Evolutionary conservation across 1,140 invertebrate genomes (phyloP).

Genomic region (Brachionus rotundiformis): DNA sequence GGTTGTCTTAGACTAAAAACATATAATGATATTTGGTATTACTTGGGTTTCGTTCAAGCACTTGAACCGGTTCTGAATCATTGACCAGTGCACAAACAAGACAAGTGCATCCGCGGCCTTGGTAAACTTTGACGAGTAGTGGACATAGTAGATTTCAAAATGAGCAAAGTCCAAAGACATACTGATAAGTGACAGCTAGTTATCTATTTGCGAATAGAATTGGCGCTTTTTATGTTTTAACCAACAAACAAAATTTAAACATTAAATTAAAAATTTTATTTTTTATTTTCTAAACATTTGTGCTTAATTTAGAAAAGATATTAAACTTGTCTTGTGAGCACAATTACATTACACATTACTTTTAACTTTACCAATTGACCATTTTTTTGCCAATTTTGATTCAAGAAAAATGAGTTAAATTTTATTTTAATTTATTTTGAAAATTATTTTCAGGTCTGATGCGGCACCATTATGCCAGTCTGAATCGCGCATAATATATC

Average conservation of each 20-base stretch:
- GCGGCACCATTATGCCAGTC: neutral
- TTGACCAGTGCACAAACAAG: slow-evolving; percentile 23
- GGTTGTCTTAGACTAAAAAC: neutral
- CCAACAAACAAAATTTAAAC: neutral
- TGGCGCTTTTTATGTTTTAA: neutral
- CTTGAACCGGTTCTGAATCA: slow-evolving; percentile 31
- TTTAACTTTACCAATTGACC: too few species aligned
- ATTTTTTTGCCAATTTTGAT: too few species aligned
- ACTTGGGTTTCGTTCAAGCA: slow-evolving; percentile 13
- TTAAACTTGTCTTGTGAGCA: neutral
- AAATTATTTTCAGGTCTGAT: neutral
- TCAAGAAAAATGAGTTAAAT: too few species aligned
- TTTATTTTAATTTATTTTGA: neutral
- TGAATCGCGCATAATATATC: neutral
- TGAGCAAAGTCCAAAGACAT: slow-evolving; percentile 2
- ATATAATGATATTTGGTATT: neutral
- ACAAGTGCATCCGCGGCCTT: neutral
- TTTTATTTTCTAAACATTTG: neutral
- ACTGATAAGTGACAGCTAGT: neutral
- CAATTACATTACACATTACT: too few species aligned
- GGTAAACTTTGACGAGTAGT: neutral
- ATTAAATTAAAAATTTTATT: neutral
- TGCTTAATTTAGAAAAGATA: neutral
- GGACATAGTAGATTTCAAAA: slow-evolving; percentile 15
- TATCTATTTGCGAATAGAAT: neutral